Conservation (phyloP, 2,888 invertebrate genomes). For the Theodoxus fluviatilis region DNA sequence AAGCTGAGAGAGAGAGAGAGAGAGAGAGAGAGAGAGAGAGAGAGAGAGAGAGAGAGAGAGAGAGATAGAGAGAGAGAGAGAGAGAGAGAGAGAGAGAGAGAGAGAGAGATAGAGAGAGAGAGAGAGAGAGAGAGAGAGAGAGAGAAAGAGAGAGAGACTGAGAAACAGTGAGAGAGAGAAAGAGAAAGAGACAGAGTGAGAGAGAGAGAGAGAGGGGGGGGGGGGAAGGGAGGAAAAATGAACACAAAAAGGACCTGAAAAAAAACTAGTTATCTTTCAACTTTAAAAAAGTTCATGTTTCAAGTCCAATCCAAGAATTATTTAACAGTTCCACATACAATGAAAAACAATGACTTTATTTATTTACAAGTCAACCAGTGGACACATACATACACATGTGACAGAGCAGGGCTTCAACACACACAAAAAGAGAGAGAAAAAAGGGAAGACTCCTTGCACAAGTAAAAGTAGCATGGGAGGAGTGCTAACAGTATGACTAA, state of each 20-base stretch:
- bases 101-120: slow-evolving; percentile 3
- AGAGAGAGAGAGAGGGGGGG: neutral
- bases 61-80: slow-evolving; percentile 10
- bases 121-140: slow-evolving; percentile 17
- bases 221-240: neutral
- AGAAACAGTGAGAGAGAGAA: slow-evolving; percentile 9
- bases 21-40: neutral
- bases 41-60: slow-evolving; percentile 8
- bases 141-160: neutral
- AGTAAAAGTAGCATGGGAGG: too few species aligned
- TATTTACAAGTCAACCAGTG: too few species aligned
- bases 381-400: too few species aligned
- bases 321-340: too few species aligned
- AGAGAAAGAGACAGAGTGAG: neutral
- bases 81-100: neutral
- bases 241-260: neutral
- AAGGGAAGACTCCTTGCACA: too few species aligned
- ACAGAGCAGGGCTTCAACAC: too few species aligned
- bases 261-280: too few species aligned
- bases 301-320: too few species aligned
- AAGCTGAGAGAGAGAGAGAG: slow-evolving; percentile 9
- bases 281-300: too few species aligned
- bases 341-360: too few species aligned
- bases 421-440: too few species aligned
- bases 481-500: too few species aligned